Evolutionary conservation across 2,888 invertebrate species (phyloP).

Genomic region (Lottia gigantea): DNA sequence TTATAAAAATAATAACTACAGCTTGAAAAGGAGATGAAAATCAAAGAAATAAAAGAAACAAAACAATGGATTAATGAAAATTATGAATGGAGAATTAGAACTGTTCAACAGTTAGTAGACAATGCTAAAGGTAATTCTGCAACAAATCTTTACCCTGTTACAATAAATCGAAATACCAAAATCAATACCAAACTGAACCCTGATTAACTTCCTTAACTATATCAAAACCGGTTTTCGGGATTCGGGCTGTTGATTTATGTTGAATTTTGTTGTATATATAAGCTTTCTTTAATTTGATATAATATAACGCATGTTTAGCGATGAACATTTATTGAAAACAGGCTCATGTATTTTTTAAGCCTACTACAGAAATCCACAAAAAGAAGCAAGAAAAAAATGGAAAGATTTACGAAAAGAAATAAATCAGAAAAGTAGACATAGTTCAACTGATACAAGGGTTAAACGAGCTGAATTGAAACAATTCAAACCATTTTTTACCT

Average conservation of each 20-base stretch:
- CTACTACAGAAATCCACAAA: slow-evolving; percentile 47
- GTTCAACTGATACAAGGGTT: slow-evolving; percentile 38
- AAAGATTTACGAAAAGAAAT: slow-evolving; percentile 40
- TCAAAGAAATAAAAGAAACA: slow-evolving; percentile 27
- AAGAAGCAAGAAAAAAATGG: slow-evolving; percentile 43
- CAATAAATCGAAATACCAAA: too few species aligned
- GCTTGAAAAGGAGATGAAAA: slow-evolving; percentile 40
- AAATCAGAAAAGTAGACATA: slow-evolving; percentile 31
- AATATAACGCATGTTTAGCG: neutral
- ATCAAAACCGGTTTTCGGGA: too few species aligned
- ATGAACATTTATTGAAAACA: neutral
- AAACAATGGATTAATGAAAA: slow-evolving; percentile 31
- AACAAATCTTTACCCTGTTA: too few species aligned
- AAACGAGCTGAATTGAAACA: slow-evolving; percentile 42
- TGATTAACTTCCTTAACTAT: too few species aligned
- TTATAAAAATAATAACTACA: slow-evolving; percentile 9
- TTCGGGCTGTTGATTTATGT: too few species aligned
- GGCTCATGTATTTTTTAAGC: slow-evolving; percentile 30
- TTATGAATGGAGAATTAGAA: slow-evolving; percentile 41
- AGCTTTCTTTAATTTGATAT: neutral
- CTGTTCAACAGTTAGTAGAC: slow-evolving; percentile 39
- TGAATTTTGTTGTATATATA: too few species aligned
- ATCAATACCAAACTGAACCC: too few species aligned
- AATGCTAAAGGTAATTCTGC: slow-evolving; percentile 41
- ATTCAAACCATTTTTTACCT: slow-evolving; percentile 47